These are phyloP conservation scores for Gorsachius magnificus DNA, from an alignment of 2,797 vertebrate species.

Conservation along the genomic window DNA sequence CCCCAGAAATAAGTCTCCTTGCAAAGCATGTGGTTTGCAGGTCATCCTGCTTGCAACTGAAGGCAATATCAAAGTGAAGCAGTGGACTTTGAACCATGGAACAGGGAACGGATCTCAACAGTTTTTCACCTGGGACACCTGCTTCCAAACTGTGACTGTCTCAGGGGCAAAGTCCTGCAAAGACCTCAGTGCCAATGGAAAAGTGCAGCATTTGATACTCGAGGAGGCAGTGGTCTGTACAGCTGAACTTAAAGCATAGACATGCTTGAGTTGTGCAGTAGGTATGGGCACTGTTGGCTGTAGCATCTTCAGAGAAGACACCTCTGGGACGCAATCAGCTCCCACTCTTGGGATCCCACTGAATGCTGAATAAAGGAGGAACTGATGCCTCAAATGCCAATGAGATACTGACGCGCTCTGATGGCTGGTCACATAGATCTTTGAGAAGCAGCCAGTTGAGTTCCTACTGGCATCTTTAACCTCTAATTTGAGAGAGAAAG, in stretches of 20 bases:
- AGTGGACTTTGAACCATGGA: neutral
- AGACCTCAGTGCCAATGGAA: neutral
- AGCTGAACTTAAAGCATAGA: neutral
- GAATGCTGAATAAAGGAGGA: neutral
- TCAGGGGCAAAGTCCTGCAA: neutral
- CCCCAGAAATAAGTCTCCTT: neutral
- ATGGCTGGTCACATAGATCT: neutral
- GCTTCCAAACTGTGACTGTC: neutral
- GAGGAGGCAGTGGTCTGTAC: neutral
- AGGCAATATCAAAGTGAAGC: neutral
- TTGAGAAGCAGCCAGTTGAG: neutral
- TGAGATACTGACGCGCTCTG: neutral
- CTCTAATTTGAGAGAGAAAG: neutral
- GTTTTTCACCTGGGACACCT: neutral
- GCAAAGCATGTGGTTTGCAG: neutral
- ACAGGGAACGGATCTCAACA: neutral
- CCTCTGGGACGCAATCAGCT: neutral
- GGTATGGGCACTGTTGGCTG: neutral
- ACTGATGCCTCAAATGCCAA: neutral
- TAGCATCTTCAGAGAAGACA: neutral
- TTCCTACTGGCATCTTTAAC: neutral
- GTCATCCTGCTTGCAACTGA: neutral
- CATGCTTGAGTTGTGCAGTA: neutral
- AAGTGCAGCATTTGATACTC: neutral
- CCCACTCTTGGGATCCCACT: neutral